Evolutionary conservation across 1,140 invertebrate genomes (phyloP).

Genomic region (Caenorhabditis remanei): DNA sequence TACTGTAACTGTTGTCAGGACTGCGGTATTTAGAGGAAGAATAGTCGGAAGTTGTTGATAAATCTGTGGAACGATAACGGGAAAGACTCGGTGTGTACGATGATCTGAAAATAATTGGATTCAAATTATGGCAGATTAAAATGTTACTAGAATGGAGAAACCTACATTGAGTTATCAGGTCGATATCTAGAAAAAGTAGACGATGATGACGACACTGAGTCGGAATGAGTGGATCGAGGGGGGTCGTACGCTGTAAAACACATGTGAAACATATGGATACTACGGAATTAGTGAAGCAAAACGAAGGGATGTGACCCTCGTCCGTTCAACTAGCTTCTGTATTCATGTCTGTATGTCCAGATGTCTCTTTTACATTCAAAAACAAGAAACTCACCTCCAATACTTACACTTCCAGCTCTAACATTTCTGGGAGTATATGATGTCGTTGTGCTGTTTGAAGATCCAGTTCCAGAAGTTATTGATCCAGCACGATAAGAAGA

Average conservation of each 20-base stretch:
- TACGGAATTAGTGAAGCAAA: background rate
- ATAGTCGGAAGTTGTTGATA: slow-evolving; percentile 21
- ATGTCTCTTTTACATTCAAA: too few species aligned
- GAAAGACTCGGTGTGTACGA: slow-evolving; percentile 13
- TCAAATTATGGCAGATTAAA: too few species aligned
- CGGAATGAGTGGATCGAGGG: background rate
- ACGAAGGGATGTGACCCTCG: background rate
- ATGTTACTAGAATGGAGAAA: too few species aligned
- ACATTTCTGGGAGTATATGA: slow-evolving; percentile 39
- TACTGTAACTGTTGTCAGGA: slow-evolving; percentile 25
- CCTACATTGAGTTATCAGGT: slow-evolving; percentile 22
- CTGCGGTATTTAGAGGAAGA: slow-evolving; percentile 15
- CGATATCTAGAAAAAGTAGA: slow-evolving; percentile 45
- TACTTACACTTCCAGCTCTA: slow-evolving; percentile 36
- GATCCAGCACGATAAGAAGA: slow-evolving; percentile 25
- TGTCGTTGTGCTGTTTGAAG: background rate
- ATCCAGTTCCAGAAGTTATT: background rate
- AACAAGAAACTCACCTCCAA: slow-evolving; percentile 3
- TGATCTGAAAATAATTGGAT: background rate
- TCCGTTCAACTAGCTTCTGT: too few species aligned
- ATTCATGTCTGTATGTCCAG: too few species aligned
- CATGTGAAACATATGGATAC: slow-evolving; percentile 44
- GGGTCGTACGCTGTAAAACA: slow-evolving; percentile 51
- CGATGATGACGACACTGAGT: slow-evolving; percentile 18
- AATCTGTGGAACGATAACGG: slow-evolving; percentile 22